A percentile compares a stretch with the other conserved stretches of the same genome.
Evolutionary conservation across 92 coral and sea anemone genomes (phyloP).

Genomic region (Siderastrea siderea): DNA sequence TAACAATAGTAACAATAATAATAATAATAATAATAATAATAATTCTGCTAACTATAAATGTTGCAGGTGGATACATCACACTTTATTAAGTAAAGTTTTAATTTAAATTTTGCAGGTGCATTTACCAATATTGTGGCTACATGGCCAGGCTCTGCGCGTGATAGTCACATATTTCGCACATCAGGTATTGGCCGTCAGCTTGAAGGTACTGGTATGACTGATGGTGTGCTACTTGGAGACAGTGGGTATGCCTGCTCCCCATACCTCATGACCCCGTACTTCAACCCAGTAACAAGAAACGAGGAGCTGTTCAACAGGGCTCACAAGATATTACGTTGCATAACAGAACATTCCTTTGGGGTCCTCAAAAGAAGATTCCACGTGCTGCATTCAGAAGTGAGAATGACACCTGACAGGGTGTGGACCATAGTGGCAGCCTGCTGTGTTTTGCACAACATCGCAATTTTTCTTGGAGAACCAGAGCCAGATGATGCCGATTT

Average conservation of each 20-base stretch:
- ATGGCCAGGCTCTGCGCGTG: conserved; percentile 83
- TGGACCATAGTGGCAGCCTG: conserved; percentile 72
- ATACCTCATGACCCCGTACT: conserved; percentile 64
- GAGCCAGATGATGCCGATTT: conserved; percentile 25
- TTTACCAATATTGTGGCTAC: conserved; percentile 80
- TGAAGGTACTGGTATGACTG: conserved; percentile 55
- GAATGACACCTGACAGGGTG: conserved; percentile 73
- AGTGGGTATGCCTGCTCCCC: conserved; percentile 75
- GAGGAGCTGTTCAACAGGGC: conserved; percentile 58
- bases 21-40: too few relatives aligned
- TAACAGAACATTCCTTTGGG: conserved; percentile 17
- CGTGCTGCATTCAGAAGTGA: conserved; percentile 61
- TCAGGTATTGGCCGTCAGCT: conserved; percentile 51
- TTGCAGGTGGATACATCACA: not conserved
- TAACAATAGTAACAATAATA: too few relatives aligned
- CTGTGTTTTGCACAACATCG: conserved; percentile 73
- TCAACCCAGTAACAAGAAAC: conserved; percentile 31
- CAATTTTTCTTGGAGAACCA: conserved; percentile 58
- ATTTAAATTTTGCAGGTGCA: conserved; percentile 28
- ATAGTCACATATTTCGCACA: conserved; percentile 65
- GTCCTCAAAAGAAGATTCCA: conserved; percentile 69
- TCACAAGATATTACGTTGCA: conserved; percentile 21
- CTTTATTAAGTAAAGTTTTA: too few relatives aligned
- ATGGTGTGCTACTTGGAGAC: conserved; percentile 76
- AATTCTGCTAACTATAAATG: not conserved